Evolutionary conservation across 2,888 invertebrate genomes (phyloP).

Genomic region (Congeria kusceri): DNA sequence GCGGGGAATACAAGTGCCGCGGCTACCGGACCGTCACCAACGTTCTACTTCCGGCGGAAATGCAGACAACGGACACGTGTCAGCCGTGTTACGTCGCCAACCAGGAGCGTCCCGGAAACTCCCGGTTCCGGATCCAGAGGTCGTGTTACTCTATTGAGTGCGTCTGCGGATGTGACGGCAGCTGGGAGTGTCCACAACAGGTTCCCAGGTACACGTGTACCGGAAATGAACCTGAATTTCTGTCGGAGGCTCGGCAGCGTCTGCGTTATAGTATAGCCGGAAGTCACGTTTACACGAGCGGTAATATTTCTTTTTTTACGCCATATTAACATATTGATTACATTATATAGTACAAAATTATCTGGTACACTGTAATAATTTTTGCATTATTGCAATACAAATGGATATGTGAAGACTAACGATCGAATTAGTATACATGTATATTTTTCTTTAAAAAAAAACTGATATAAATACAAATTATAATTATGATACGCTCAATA

Average conservation of each 20-base stretch:
- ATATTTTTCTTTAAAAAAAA: too few species aligned
- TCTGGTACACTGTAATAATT: too few species aligned
- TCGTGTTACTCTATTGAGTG: conserved; percentile 73
- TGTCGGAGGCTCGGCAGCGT: background rate
- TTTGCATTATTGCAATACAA: too few species aligned
- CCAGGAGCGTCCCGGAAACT: conserved; percentile 63
- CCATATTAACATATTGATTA: too few species aligned
- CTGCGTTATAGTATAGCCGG: conserved; percentile 53
- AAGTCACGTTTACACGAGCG: conserved; percentile 36
- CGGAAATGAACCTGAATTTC: conserved; percentile 4
- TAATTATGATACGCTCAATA: too few species aligned
- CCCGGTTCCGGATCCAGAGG: conserved; percentile 68
- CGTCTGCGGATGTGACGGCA: conserved; percentile 76
- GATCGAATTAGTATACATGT: too few species aligned
- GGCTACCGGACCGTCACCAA: conserved; percentile 52
- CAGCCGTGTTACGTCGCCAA: conserved; percentile 67
- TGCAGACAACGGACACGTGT: conserved; percentile 64
- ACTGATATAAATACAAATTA: too few species aligned
- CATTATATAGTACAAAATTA: too few species aligned
- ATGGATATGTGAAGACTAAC: too few species aligned
- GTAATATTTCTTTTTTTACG: conserved; percentile 9
- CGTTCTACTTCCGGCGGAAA: conserved; percentile 46
- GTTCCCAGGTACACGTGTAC: conserved; percentile 27
- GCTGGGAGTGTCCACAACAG: conserved; percentile 75
- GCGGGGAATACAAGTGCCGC: conserved; percentile 66